phyloP scores from a whole-genome alignment of 2,888 invertebrate species.

The Dorcus hopei region DNA sequence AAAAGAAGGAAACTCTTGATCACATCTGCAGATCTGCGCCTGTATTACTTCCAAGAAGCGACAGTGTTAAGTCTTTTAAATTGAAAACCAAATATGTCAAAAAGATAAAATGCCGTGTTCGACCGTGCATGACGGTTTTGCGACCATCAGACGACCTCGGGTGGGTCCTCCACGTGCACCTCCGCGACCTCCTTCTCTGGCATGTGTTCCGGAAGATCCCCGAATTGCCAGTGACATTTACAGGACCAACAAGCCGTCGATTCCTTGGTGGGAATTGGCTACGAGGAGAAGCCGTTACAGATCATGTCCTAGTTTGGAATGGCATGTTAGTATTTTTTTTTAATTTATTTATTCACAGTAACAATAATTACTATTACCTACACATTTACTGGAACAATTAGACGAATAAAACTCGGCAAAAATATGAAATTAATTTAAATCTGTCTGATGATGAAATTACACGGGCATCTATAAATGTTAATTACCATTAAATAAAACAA shows the following conservation, averaged over 20 bases:
- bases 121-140: slow-evolving; percentile 81
- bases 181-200: slow-evolving; percentile 46
- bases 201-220: slow-evolving; percentile 56
- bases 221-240: slow-evolving; percentile 67
- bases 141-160: slow-evolving; percentile 70
- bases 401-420: too few species aligned
- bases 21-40: too few species aligned
- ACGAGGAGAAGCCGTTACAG: slow-evolving; percentile 71
- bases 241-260: slow-evolving; percentile 62
- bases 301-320: slow-evolving; percentile 78
- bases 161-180: slow-evolving; percentile 44
- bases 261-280: slow-evolving; percentile 89
- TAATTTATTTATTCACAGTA: background rate
- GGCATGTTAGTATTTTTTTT: slow-evolving; percentile 46
- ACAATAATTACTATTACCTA: too few species aligned
- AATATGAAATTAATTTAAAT: too few species aligned
- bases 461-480: too few species aligned
- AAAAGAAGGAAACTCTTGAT: too few species aligned
- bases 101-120: slow-evolving; percentile 32
- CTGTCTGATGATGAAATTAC: too few species aligned
- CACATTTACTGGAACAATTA: too few species aligned
- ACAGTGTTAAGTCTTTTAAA: too few species aligned
- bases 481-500: too few species aligned
- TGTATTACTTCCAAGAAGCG: too few species aligned
- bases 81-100: too few species aligned